Evolutionary conservation across 2,797 vertebrate species (phyloP).

Genomic region (Sebastiscus albofasciatus): DNA sequence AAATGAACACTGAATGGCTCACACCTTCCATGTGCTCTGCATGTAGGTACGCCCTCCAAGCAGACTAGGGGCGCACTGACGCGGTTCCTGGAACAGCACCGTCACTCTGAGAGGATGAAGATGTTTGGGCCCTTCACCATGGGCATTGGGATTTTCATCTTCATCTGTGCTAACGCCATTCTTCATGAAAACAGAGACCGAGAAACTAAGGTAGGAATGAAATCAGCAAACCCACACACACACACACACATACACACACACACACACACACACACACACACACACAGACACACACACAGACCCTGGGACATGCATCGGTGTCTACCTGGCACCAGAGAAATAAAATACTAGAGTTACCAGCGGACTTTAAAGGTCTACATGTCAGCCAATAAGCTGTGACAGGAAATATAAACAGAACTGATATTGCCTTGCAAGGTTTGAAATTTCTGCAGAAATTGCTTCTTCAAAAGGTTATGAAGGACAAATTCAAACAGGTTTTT

Average conservation of each 20-base stretch:
- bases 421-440: background rate
- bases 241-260: no score
- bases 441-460: background rate
- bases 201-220: conserved; percentile 87
- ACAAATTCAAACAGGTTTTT: background rate
- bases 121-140: conserved; percentile 99
- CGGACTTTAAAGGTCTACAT: background rate
- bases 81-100: conserved; percentile 92
- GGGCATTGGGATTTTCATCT: conserved; percentile 99
- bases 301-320: background rate
- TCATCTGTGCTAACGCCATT: conserved; percentile 98
- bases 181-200: conserved; percentile 98
- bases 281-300: background rate
- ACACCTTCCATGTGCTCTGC: background rate
- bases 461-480: background rate
- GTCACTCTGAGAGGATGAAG: conserved; percentile 97
- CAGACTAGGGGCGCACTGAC: conserved; percentile 74
- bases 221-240: background rate
- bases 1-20: background rate
- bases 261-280: no score
- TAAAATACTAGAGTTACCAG: background rate
- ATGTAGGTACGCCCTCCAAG: conserved; percentile 49
- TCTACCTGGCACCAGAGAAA: background rate
- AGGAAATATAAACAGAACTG: background rate
- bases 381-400: background rate